Evolutionary conservation across 2,797 vertebrate species (phyloP), one percentile per base, ranked within the genome.

Genomic region (Graptemys geographica): DNA sequence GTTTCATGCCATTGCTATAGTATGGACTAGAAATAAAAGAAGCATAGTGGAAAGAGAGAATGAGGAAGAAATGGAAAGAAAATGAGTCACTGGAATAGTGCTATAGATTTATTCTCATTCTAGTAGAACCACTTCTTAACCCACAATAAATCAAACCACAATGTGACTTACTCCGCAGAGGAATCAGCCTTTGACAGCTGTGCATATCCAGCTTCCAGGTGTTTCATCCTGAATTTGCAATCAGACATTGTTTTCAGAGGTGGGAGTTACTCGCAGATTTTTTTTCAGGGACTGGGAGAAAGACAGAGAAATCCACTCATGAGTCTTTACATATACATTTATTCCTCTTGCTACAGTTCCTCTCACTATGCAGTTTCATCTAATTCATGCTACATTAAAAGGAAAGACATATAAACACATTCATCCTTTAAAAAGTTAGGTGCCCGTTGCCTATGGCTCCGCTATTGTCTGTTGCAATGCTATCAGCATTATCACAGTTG

Each of bases 361-460:
- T 78, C 8, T 28, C 5, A 44, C 23, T 44, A 13, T 25, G 13
- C 25, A 47, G 8, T 31, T 90, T 47, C 37, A 59, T 49, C 5
- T 2, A 16, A 47, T 52, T 80, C 3, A 1, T 27, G 12, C 79
- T 25, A 23, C 44, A 0, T 3, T 1, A 2, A 25, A 79, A 6
- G 56, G 79, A 86, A 28, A 59, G 88, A 56, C 33, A 0, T 0
- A 6, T 18, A 37, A 31, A 41, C 59, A 72, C 33, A 49, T 23
- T 2, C 44, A 33, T 83, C 18, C 83, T n/a, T 47, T 31, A 3
- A 52, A 85, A 76, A 57, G 6, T 8, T 51, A 13, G 69, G 62
- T 85, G 57, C 52, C 79, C 2, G 0, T 79, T 59, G 65, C 2
- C 1, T 25, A 9, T 16, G 69, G 65, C 44, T 23, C 79, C 76